phyloP scores from a whole-genome alignment of 2,797 vertebrate genomes.

The Avahi laniger region DNA sequence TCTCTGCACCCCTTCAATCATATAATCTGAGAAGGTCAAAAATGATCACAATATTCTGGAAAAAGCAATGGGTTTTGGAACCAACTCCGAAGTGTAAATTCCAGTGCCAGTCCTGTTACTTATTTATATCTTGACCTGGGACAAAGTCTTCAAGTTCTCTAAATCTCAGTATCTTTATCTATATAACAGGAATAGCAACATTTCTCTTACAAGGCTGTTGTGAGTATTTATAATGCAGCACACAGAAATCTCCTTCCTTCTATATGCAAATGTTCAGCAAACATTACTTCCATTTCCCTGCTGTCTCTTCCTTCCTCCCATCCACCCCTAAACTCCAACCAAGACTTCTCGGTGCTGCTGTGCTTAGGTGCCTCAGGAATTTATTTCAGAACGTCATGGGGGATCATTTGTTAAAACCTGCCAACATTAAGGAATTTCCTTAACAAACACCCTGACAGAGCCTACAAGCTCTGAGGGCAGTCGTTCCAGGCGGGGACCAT shows the following conservation, averaged over 20 bases:
- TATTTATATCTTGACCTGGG: background rate
- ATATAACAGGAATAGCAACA: background rate
- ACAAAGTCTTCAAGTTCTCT: slow-evolving; percentile 7
- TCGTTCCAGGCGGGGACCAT: background rate
- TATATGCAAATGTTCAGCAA: background rate
- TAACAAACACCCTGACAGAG: background rate
- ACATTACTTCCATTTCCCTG: background rate
- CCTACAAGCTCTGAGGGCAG: background rate
- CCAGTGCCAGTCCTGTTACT: background rate
- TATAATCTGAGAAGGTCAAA: background rate
- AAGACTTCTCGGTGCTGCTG: background rate
- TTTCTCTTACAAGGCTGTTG: background rate
- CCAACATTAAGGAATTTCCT: background rate
- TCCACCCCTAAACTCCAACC: background rate
- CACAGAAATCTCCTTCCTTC: background rate
- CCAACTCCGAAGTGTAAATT: background rate
- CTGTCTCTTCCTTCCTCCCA: background rate
- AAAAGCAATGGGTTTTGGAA: background rate
- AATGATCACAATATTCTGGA: background rate
- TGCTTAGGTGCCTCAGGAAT: background rate
- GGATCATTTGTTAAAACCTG: background rate
- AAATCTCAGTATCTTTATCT: background rate
- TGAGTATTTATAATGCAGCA: background rate
- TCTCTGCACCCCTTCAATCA: background rate
- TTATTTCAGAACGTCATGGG: background rate